These are phyloP conservation scores for Heliconius aoede DNA, from an alignment of 2,888 invertebrate genomes.

Conservation along the genomic window DNA sequence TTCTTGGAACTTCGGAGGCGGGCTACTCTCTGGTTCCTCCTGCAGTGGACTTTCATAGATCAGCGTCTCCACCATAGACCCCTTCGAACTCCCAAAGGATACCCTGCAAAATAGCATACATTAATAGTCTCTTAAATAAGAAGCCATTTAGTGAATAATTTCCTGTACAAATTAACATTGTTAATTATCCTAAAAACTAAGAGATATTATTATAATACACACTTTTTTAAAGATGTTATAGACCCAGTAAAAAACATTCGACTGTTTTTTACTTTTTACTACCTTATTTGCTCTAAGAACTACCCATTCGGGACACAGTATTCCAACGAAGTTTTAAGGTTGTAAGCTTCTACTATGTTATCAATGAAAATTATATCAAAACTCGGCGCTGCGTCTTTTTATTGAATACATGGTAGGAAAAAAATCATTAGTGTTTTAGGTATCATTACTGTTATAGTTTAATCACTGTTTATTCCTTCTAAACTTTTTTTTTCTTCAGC, in stretches of 20 bases:
- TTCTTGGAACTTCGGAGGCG: conserved; percentile 78
- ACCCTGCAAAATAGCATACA: conserved; percentile 85
- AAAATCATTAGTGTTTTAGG: background rate
- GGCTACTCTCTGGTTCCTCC: conserved; percentile 90
- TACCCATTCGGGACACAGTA: too few species aligned
- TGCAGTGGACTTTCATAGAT: conserved; percentile 94
- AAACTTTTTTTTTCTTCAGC: too few species aligned
- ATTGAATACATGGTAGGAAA: background rate
- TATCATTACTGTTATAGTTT: background rate
- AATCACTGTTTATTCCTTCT: background rate
- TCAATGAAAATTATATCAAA: too few species aligned
- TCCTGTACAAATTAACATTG: too few species aligned
- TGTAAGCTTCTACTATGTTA: too few species aligned
- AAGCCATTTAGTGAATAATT: background rate
- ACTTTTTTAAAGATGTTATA: background rate
- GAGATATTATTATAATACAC: too few species aligned
- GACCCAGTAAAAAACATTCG: background rate
- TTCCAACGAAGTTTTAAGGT: too few species aligned
- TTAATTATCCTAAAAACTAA: too few species aligned
- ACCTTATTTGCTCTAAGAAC: too few species aligned
- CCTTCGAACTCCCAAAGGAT: conserved; percentile 96
- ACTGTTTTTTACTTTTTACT: too few species aligned
- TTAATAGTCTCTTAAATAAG: background rate
- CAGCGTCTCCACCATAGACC: conserved; percentile 96
- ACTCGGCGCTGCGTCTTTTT: background rate